These are phyloP conservation scores for Belgica antarctica DNA, from an alignment of 2,888 invertebrate genomes.

Conservation along the genomic window DNA sequence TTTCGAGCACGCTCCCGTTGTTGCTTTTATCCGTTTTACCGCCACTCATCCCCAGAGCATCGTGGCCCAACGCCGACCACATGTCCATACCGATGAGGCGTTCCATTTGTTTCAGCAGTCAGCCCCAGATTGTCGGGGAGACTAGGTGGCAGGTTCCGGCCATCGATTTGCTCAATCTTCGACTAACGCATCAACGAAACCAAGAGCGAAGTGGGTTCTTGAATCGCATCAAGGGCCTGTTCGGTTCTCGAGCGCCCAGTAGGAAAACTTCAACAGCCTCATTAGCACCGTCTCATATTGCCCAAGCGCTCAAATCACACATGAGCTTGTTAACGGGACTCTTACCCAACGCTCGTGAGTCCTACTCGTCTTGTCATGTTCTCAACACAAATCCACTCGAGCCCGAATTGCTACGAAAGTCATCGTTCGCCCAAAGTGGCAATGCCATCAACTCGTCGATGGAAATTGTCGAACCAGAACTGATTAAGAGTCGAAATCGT, in stretches of 20 bases:
- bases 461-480: slow-evolving; percentile 46
- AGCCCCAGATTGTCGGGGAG: slow-evolving; percentile 59
- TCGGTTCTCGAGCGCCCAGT: slow-evolving; percentile 64
- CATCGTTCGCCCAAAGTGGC: slow-evolving; percentile 62
- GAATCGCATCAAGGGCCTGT: slow-evolving; percentile 59
- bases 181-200: slow-evolving; percentile 58
- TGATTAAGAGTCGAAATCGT: slow-evolving; percentile 41
- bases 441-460: slow-evolving; percentile 59
- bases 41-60: slow-evolving; percentile 72
- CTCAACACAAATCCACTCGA: slow-evolving; percentile 52
- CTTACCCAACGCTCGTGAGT: slow-evolving; percentile 66
- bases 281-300: slow-evolving; percentile 63
- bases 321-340: slow-evolving; percentile 71
- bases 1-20: slow-evolving; percentile 68
- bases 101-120: slow-evolving; percentile 66
- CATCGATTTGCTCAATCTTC: slow-evolving; percentile 61
- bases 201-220: slow-evolving; percentile 60
- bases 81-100: slow-evolving; percentile 60
- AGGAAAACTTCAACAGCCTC: slow-evolving; percentile 68
- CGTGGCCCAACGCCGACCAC: slow-evolving; percentile 73
- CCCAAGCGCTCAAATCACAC: slow-evolving; percentile 68
- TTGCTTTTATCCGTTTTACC: slow-evolving; percentile 70
- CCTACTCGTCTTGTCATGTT: slow-evolving; percentile 64
- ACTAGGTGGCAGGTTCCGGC: slow-evolving; percentile 57
- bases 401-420: slow-evolving; percentile 52